Conservation (phyloP, 2,888 invertebrate species). For the Anthophora plumipes region DNA sequence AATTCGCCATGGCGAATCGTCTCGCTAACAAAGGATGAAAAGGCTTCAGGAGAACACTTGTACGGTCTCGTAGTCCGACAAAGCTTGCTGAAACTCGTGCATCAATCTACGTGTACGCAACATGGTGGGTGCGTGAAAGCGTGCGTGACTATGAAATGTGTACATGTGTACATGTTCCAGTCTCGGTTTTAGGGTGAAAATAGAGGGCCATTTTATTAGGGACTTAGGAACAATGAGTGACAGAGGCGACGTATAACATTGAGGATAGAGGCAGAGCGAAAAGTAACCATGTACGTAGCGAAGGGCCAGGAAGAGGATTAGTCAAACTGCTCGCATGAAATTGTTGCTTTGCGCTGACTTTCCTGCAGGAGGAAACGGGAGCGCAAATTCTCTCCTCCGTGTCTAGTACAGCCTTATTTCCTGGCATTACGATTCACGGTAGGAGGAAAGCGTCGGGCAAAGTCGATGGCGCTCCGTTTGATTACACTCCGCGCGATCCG, state of each 20-base stretch:
- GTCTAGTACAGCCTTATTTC: slow-evolving; percentile 61
- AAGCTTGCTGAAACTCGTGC: slow-evolving; percentile 62
- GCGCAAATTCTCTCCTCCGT: slow-evolving; percentile 34
- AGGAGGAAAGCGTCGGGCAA: slow-evolving; percentile 42
- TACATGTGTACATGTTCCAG: not conserved
- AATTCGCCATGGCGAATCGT: slow-evolving; percentile 35
- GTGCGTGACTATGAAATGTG: slow-evolving; percentile 31
- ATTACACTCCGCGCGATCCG: slow-evolving; percentile 65
- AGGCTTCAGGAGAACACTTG: slow-evolving; percentile 59
- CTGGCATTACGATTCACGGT: slow-evolving; percentile 54
- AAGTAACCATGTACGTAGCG: slow-evolving; percentile 48
- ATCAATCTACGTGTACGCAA: slow-evolving; percentile 43
- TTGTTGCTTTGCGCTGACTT: slow-evolving; percentile 58
- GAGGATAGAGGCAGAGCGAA: slow-evolving; percentile 4
- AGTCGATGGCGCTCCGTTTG: slow-evolving; percentile 65
- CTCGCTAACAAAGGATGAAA: slow-evolving; percentile 59
- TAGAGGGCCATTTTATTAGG: slow-evolving; percentile 22
- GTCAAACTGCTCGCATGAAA: slow-evolving; percentile 58
- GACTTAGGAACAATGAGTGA: slow-evolving; percentile 39
- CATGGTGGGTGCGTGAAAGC: slow-evolving; percentile 27
- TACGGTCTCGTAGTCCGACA: slow-evolving; percentile 64
- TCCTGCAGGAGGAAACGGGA: not conserved
- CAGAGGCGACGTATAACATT: not conserved
- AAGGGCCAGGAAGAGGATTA: slow-evolving; percentile 60
- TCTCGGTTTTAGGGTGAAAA: slow-evolving; percentile 13